These are phyloP conservation scores for Enteromius mattozi DNA, from an alignment of 2,797 vertebrate genomes.

Conservation along the genomic window DNA sequence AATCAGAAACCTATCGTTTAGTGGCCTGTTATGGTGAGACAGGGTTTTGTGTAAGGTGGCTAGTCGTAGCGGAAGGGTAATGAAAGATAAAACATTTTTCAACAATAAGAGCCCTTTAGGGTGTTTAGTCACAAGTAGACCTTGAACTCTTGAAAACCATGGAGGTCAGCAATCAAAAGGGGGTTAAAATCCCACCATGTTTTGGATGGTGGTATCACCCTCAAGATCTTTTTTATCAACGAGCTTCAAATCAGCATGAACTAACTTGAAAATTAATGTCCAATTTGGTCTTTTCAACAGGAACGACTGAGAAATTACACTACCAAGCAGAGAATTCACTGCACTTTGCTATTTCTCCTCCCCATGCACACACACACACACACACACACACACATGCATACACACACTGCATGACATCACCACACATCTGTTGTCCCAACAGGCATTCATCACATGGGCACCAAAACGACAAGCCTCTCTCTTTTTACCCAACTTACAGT, in stretches of 20 bases:
- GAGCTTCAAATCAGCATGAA: not conserved
- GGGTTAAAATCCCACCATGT: not conserved
- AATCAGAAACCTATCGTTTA: slow-evolving; percentile 72
- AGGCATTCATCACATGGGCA: slow-evolving; percentile 77
- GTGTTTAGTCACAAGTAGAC: slow-evolving; percentile 2
- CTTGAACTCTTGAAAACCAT: not conserved
- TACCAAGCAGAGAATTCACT: slow-evolving; percentile 21
- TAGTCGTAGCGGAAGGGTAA: not conserved
- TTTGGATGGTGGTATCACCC: not conserved
- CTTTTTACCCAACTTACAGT: slow-evolving; percentile 46
- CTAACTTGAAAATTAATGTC: not conserved
- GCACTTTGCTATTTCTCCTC: slow-evolving; percentile 64
- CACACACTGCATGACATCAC: slow-evolving; percentile 80
- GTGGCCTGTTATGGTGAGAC: slow-evolving; percentile 65
- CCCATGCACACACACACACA: slow-evolving; percentile 66
- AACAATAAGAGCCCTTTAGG: not conserved
- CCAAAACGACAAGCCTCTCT: slow-evolving; percentile 71
- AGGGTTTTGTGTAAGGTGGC: slow-evolving; percentile 59
- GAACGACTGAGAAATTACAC: not conserved
- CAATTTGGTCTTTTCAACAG: not conserved
- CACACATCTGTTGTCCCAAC: slow-evolving; percentile 83
- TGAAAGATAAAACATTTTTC: not conserved
- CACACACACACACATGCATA: slow-evolving; percentile 63
- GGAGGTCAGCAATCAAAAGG: not conserved
- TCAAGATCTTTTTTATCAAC: not conserved